These are phyloP conservation scores for Daubentonia madagascariensis DNA, from an alignment of 2,113 vertebrate genomes.

Conservation along the genomic window DNA sequence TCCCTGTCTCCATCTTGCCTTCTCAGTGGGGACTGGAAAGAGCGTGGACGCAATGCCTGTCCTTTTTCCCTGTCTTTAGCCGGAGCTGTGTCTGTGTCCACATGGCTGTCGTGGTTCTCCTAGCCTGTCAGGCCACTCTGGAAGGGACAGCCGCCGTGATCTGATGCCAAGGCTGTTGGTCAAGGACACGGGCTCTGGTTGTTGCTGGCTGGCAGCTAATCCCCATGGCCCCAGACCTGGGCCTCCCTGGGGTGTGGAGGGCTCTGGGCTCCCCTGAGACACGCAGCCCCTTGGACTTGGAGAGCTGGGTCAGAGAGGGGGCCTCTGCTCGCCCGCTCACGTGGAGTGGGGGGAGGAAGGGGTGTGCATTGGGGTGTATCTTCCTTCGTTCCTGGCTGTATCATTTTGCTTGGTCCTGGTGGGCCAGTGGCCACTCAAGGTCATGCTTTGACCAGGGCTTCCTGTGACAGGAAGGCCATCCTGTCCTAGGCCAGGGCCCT, in stretches of 20 bases:
- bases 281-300: background rate
- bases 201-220: background rate
- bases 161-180: background rate
- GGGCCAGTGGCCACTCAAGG: background rate
- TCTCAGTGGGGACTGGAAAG: background rate
- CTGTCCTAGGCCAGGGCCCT: background rate
- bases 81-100: background rate
- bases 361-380: accelerated
- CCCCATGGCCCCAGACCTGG: background rate
- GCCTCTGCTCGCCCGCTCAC: background rate
- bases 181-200: background rate
- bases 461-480: background rate
- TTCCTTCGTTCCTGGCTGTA: background rate
- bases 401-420: background rate
- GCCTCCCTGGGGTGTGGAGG: background rate
- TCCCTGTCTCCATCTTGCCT: background rate
- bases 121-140: background rate
- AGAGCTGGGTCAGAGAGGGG: background rate
- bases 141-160: background rate
- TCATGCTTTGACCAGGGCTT: background rate
- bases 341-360: background rate
- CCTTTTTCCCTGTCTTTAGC: background rate
- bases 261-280: background rate
- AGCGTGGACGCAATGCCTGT: background rate
- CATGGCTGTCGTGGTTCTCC: background rate